Base-by-base conservation (phyloP, 2,113 vertebrate species). In the Dunckerocampus dactyliophorus region DNA sequence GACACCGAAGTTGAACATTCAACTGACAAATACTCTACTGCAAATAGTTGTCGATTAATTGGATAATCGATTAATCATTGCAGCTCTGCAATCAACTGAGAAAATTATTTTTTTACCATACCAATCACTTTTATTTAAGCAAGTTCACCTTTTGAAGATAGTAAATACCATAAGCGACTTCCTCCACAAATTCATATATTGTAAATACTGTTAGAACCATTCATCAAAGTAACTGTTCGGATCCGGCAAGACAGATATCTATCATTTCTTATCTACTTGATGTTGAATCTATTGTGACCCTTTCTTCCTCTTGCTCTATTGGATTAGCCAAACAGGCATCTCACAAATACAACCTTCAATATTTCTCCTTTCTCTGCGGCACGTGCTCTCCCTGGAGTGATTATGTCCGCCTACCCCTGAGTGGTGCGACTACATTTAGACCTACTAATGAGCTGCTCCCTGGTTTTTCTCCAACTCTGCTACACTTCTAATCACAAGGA, bases 401-500 rank as follows among this genome's bases (percentile, higher is more conserved):
- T 75, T 69, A 66, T 1, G 65, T 56, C 34, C 43, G 57, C 65
- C 52, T 20, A 59, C 65, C 67, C 65, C 63, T 12, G 74, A 61
- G 71, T 66, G 57, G 19, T 16, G 64, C 68, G 52, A 59, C 74
- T 59, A 68, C 69, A 68, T 73, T 80, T 74, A 77, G 65, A 62
- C 48, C 65, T 21, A 48, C 61, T 69, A 76, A 79, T 77, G 71
- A 72, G 71, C 68, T 62, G 50, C 61, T 75, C 70, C 72, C 63
- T 56, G 62, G 59, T 55, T n/a, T 47, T 59, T 67, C 47, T 65
- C 19, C 60, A 37, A 64, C 56, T 51, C 77, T 52, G 62, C 71
- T 59, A 59, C 66, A 63, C 59, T 71, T 77, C 59, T 79, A 81
- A 84, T 86, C 84, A 81, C 85, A 82, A 88, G 86, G 85, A 88